Evolutionary conservation across 2,888 invertebrate genomes (phyloP).

Genomic region (Creontiades dilutus): DNA sequence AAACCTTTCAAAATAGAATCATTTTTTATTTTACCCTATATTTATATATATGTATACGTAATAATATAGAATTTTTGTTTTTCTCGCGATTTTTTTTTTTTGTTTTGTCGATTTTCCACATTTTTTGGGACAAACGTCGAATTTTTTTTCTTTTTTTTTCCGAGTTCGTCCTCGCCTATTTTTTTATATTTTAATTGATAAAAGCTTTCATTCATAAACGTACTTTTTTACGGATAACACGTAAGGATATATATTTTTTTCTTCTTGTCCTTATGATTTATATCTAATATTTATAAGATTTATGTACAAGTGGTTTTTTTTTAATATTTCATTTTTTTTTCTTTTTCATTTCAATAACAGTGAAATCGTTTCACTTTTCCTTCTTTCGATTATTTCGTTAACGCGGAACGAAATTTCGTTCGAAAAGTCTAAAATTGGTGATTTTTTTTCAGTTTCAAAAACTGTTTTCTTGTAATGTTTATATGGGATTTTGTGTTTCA

Average conservation of each 20-base stretch:
- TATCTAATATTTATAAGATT: conserved; percentile 7
- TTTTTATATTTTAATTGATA: too few relatives aligned
- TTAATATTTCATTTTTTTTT: background rate
- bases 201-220: too few relatives aligned
- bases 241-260: background rate
- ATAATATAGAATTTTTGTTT: background rate
- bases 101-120: too few relatives aligned
- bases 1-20: background rate
- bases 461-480: too few relatives aligned
- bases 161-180: too few relatives aligned
- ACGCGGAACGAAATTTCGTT: background rate
- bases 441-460: too few relatives aligned
- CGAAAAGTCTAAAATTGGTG: background rate
- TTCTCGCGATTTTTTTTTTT: background rate
- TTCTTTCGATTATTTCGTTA: background rate
- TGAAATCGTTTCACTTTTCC: too few relatives aligned
- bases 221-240: too few relatives aligned
- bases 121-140: too few relatives aligned
- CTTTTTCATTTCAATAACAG: background rate
- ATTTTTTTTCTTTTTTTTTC: too few relatives aligned
- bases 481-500: too few relatives aligned
- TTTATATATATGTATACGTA: background rate
- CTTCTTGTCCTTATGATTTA: background rate
- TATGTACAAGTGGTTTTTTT: background rate
- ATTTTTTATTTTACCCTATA: background rate